Percentiles rank a stretch among this genome's conserved stretches.
phyloP scores from a whole-genome alignment of 2,797 vertebrate genomes.

The Poliocrania exsul region DNA sequence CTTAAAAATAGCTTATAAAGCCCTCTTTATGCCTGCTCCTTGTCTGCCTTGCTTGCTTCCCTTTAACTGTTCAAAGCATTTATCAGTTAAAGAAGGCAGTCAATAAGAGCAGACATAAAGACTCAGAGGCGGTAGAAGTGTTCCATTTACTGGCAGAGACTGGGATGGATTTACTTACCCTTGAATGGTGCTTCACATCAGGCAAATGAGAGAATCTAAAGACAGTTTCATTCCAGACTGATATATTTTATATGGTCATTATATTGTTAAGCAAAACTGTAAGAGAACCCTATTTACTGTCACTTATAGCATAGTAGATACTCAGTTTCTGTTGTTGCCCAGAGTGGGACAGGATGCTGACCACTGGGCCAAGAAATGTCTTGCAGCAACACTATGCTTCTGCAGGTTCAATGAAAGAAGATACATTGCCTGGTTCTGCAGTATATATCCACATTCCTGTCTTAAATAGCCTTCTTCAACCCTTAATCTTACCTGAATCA shows the following conservation, averaged over 20 bases:
- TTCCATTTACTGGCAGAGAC: not conserved
- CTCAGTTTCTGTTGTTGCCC: not conserved
- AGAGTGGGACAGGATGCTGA: not conserved
- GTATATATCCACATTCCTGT: not conserved
- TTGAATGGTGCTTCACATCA: conserved; percentile 6
- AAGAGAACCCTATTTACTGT: not conserved
- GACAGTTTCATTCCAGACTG: not conserved
- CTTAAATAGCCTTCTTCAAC: not conserved
- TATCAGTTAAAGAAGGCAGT: conserved; percentile 25
- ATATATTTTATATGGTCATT: not conserved
- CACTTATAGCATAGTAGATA: rapidly evolving
- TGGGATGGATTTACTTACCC: not conserved
- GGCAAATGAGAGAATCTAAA: not conserved
- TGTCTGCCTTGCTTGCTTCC: conserved; percentile 14
- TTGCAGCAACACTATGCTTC: not conserved
- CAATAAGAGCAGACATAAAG: conserved; percentile 20
- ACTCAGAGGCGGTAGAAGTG: not conserved
- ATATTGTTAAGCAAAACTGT: not conserved
- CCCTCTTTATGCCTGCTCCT: conserved; percentile 22
- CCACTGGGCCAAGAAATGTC: not conserved
- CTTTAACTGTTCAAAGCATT: conserved; percentile 27
- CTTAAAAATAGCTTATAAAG: conserved; percentile 54
- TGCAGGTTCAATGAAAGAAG: not conserved
- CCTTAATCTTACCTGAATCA: not conserved
- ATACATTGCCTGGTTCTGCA: not conserved